Conservation (phyloP, 2,113 vertebrate species). For the Crotalus viridis region DNA sequence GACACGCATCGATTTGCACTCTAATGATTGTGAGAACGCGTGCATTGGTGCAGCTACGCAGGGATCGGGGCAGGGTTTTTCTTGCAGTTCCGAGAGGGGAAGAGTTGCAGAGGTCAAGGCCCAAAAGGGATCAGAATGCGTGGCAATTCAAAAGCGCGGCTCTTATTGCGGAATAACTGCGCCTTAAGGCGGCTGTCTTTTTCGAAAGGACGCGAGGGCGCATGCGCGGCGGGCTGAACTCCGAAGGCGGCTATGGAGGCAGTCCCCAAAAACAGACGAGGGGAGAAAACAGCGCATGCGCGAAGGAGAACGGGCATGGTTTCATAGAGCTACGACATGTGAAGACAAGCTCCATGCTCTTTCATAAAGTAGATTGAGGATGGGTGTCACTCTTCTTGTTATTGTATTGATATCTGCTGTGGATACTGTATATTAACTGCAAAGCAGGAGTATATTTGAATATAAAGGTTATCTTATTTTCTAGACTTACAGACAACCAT, state of each 20-base stretch:
- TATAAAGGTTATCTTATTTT: neutral
- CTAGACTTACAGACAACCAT: fast-evolving
- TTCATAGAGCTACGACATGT: neutral
- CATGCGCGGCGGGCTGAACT: neutral
- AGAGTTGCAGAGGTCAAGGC: no score
- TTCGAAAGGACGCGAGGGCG: neutral
- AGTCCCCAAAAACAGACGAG: no score
- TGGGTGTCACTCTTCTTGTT: fast-evolving
- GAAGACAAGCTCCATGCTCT: fast-evolving
- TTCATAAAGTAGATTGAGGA: no score
- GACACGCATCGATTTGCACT: neutral
- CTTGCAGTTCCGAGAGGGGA: neutral
- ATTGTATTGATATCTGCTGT: neutral
- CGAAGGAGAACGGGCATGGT: fast-evolving
- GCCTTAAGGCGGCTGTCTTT: neutral
- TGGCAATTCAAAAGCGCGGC: neutral
- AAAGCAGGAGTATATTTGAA: neutral
- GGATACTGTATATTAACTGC: neutral
- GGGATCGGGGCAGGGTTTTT: neutral
- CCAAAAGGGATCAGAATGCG: neutral
- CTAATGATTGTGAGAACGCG: neutral
- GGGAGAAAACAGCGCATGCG: neutral
- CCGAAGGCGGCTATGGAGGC: neutral
- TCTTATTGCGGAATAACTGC: neutral
- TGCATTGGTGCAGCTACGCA: no score